phyloP scores from a whole-genome alignment of 2,888 invertebrate genomes.

The Ichneumoninae sp. region DNA sequence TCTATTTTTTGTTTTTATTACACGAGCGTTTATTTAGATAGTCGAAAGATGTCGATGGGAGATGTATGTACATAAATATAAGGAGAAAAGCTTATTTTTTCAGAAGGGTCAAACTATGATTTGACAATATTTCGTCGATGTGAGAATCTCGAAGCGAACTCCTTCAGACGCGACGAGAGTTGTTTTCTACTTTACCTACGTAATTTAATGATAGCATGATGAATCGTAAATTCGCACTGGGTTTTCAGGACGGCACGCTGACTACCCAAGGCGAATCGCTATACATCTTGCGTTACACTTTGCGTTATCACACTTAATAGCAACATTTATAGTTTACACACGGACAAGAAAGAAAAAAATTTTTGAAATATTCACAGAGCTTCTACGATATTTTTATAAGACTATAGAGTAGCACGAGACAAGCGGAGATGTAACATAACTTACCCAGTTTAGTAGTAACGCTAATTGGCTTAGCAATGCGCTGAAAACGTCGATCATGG shows the following conservation, averaged over 20 bases:
- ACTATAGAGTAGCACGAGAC: slow-evolving; percentile 10
- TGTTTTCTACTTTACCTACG: slow-evolving; percentile 24
- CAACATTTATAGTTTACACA: slow-evolving; percentile 4
- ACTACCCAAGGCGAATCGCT: slow-evolving; percentile 2
- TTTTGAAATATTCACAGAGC: slow-evolving; percentile 21
- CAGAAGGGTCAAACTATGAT: background rate
- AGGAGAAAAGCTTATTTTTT: background rate
- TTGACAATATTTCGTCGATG: background rate
- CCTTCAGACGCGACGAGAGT: background rate
- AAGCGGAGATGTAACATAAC: background rate
- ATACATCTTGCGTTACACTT: background rate
- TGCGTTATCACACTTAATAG: background rate
- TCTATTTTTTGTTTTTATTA: background rate
- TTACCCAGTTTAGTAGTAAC: slow-evolving; percentile 8
- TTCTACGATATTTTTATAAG: slow-evolving; percentile 39
- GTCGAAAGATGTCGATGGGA: background rate
- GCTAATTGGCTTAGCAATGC: background rate
- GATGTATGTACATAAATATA: slow-evolving; percentile 10
- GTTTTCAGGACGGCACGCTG: slow-evolving; percentile 31
- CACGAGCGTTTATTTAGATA: background rate
- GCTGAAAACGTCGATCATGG: background rate
- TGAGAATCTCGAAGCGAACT: background rate
- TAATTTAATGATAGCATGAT: slow-evolving; percentile 7
- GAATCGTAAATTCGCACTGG: background rate
- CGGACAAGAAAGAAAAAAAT: background rate